phyloP scores from a whole-genome alignment of 2,113 vertebrate genomes.

The Poeciliopsis occidentalis region DNA sequence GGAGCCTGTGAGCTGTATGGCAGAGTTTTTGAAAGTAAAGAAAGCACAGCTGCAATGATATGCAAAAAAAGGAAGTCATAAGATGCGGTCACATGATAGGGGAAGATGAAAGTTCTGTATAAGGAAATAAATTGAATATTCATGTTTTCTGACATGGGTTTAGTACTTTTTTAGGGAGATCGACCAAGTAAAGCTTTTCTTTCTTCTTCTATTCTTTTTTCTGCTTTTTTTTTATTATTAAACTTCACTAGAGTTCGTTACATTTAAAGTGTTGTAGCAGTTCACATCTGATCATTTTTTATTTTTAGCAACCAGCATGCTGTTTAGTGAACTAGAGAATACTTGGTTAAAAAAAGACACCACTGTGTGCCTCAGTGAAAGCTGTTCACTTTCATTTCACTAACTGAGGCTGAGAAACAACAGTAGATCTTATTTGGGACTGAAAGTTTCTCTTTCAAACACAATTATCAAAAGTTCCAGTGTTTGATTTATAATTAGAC shows the following conservation, averaged over 20 bases:
- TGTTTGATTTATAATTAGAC: too few relatives aligned
- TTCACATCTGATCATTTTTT: not conserved
- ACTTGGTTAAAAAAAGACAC: not conserved
- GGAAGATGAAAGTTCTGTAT: not conserved
- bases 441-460: not conserved
- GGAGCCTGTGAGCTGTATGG: not conserved
- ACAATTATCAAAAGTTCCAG: not conserved
- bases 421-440: not conserved
- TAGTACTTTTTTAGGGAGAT: not conserved
- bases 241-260: not conserved
- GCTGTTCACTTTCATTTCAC: not conserved
- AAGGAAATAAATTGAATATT: not conserved
- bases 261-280: not conserved
- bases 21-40: conserved; percentile 32
- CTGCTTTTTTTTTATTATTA: not conserved
- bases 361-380: not conserved
- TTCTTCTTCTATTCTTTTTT: not conserved
- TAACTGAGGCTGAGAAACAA: not conserved
- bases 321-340: conserved; percentile 11
- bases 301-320: not conserved
- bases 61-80: conserved; percentile 73
- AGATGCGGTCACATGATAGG: conserved; percentile 59
- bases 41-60: conserved; percentile 33
- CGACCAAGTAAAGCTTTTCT: not conserved
- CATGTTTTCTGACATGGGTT: not conserved